Conservation (phyloP, 2,888 invertebrate species). For the Pediacus dermestoides region DNA sequence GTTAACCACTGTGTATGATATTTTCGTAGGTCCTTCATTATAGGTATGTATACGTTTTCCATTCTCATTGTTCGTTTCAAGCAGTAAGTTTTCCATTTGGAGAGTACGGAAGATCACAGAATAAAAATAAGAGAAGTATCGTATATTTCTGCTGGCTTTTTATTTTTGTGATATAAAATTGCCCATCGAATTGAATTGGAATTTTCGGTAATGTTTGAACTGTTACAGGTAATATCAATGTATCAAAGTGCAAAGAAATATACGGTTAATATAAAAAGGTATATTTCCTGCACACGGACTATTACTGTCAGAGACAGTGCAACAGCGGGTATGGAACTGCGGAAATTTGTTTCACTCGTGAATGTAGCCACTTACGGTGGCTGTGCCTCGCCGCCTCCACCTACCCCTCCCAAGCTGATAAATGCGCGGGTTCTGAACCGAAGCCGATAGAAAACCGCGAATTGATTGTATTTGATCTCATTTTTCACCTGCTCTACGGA, state of each 20-base stretch:
- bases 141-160: no score
- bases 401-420: no score
- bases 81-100: no score
- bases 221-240: constrained; percentile 18
- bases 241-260: constrained; percentile 22
- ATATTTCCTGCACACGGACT: constrained; percentile 37
- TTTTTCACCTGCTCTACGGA: constrained; percentile 31
- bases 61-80: no score
- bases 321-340: constrained; percentile 29
- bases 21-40: no score
- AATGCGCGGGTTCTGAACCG: constrained; percentile 11
- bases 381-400: constrained; percentile 11
- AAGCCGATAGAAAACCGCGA: constrained; percentile 31
- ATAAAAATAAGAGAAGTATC: no score
- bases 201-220: no score
- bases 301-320: constrained; percentile 42
- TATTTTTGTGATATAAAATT: no score
- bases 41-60: no score
- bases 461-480: constrained; percentile 39
- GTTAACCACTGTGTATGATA: no score
- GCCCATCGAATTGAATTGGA: no score
- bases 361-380: constrained; percentile 18
- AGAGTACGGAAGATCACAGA: no score
- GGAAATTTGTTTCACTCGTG: constrained; percentile 39
- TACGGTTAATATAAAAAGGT: constrained; percentile 33